These are phyloP conservation scores for Acanthococcus lagerstroemiae DNA, from an alignment of 2,888 invertebrate genomes.

Conservation along the genomic window DNA sequence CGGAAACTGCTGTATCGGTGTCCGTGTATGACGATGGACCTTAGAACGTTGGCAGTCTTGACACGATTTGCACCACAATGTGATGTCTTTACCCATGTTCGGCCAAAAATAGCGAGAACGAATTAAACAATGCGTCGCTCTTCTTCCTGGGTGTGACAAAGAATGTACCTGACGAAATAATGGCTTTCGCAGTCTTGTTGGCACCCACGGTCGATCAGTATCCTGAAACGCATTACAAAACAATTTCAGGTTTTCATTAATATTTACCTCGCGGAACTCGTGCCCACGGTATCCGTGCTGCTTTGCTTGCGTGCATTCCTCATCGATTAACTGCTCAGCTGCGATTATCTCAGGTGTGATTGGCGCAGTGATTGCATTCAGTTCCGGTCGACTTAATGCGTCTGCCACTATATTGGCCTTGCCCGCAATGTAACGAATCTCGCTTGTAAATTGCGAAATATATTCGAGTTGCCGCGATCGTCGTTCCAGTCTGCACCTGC, in stretches of 20 bases:
- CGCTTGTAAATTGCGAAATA: slow-evolving; percentile 40
- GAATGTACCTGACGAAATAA: slow-evolving; percentile 20
- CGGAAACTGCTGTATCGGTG: slow-evolving; percentile 35
- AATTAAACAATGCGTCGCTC: slow-evolving; percentile 34
- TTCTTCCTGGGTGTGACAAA: slow-evolving; percentile 22
- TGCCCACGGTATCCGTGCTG: background rate
- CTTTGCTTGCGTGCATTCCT: background rate
- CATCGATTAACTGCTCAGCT: background rate
- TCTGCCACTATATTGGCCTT: slow-evolving; percentile 40
- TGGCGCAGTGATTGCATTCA: background rate
- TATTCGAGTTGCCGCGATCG: slow-evolving; percentile 39
- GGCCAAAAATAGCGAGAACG: slow-evolving; percentile 38
- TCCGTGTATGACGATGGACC: slow-evolving; percentile 37
- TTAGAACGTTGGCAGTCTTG: slow-evolving; percentile 39
- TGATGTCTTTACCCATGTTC: slow-evolving; percentile 36
- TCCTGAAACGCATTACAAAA: background rate
- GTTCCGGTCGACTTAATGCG: slow-evolving; percentile 38
- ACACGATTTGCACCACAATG: slow-evolving; percentile 38
- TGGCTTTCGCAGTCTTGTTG: slow-evolving; percentile 14
- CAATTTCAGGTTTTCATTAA: background rate
- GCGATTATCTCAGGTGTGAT: background rate
- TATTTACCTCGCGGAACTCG: background rate
- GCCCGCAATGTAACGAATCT: slow-evolving; percentile 39
- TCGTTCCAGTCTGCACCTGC: background rate
- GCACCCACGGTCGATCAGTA: slow-evolving; percentile 27